phyloP scores from a whole-genome alignment of 23 tunicate species.

The Halocynthia aurantium region DNA sequence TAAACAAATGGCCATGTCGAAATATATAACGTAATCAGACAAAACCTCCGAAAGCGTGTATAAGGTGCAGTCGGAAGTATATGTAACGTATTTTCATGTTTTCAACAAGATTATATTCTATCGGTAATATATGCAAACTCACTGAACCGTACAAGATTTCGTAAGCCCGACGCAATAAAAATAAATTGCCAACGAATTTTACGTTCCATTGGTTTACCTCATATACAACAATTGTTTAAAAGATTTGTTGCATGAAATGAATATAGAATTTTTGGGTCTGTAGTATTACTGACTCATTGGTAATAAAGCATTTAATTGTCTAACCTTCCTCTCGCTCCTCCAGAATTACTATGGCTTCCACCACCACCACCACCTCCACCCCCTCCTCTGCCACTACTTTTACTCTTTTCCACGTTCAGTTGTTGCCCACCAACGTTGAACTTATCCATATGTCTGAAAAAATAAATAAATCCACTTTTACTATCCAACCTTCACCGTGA shows the following conservation, averaged over 20 bases:
- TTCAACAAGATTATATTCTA: background rate
- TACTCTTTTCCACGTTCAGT: slow-evolving; percentile 84
- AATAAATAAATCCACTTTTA: slow-evolving; percentile 1
- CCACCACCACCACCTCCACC: slow-evolving; percentile 35
- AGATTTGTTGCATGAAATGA: too few species aligned
- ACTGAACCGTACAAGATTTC: too few species aligned
- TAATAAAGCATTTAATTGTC: too few species aligned
- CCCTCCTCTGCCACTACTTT: slow-evolving; percentile 51
- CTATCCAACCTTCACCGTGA: background rate
- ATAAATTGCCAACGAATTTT: too few species aligned
- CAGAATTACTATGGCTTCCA: background rate
- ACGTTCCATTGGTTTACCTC: too few species aligned
- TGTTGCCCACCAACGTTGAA: slow-evolving; percentile 32
- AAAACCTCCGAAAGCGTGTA: background rate
- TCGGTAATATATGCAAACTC: too few species aligned
- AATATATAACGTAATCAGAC: background rate
- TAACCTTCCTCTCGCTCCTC: too few species aligned
- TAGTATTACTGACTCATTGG: too few species aligned
- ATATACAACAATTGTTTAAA: too few species aligned
- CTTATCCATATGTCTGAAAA: slow-evolving; percentile 70
- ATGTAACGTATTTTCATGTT: background rate
- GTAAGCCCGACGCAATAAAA: too few species aligned
- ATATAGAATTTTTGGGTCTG: too few species aligned
- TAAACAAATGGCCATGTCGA: background rate
- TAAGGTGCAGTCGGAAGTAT: background rate